Percentiles rank a stretch among this genome's conserved stretches.
Conservation (phyloP, 2,888 invertebrate species). For the Dorcus parallelipipedus region DNA sequence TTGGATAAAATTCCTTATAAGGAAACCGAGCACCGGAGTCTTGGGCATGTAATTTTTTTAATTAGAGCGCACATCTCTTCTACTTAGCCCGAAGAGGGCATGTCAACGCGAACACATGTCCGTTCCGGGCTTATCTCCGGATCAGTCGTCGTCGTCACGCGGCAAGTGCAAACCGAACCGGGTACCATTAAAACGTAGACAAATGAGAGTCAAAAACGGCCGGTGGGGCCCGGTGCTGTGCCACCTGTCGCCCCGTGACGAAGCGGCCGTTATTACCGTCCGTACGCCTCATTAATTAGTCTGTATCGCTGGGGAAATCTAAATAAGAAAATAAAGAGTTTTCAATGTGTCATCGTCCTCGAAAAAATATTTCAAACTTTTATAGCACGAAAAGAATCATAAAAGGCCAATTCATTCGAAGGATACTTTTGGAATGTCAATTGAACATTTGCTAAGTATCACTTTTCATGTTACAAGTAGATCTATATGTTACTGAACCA, state of each 20-base stretch:
- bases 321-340: slow-evolving; percentile 30
- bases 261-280: slow-evolving; percentile 33
- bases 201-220: slow-evolving; percentile 28
- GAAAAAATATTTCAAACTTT: neutral
- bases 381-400: too few species aligned
- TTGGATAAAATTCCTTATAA: too few species aligned
- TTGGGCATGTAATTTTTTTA: too few species aligned
- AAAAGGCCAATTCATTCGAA: too few species aligned
- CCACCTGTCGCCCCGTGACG: slow-evolving; percentile 35
- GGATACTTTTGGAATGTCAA: too few species aligned
- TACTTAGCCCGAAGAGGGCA: neutral
- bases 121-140: slow-evolving; percentile 21
- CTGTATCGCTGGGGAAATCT: slow-evolving; percentile 27
- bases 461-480: too few species aligned
- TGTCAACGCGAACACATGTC: slow-evolving; percentile 16
- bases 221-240: slow-evolving; percentile 25
- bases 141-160: slow-evolving; percentile 31
- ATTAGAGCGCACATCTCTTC: too few species aligned
- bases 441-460: too few species aligned
- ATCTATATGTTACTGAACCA: too few species aligned
- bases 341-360: slow-evolving; percentile 14
- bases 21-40: too few species aligned
- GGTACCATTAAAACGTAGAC: slow-evolving; percentile 26
- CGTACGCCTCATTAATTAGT: slow-evolving; percentile 30
- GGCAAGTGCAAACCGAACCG: slow-evolving; percentile 27